phyloP scores from a whole-genome alignment of 2,797 vertebrate species.

The Hydrolagus colliei region DNA sequence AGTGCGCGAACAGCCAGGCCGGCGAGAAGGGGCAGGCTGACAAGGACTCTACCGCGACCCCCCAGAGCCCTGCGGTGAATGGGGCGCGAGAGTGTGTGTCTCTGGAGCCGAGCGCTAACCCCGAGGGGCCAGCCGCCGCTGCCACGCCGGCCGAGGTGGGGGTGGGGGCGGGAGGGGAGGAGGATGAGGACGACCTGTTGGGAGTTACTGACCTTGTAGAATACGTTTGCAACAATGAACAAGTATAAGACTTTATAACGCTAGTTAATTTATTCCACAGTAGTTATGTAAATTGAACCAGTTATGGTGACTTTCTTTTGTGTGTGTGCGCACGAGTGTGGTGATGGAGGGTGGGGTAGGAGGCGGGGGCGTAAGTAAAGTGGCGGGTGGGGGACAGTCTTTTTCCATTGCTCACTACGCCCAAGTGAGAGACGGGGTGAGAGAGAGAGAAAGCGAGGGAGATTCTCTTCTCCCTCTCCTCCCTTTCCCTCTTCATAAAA shows the following conservation, averaged over 20 bases:
- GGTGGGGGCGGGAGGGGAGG: conserved; percentile 64
- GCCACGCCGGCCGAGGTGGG: conserved; percentile 70
- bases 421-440: neutral
- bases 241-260: conserved; percentile 69
- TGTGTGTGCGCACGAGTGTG: neutral
- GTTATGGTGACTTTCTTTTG: conserved; percentile 19
- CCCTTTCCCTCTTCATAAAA: conserved; percentile 1
- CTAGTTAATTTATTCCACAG: conserved; percentile 74
- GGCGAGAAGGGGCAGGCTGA: conserved; percentile 61
- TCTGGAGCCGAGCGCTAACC: conserved; percentile 54
- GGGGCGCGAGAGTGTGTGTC: conserved; percentile 68
- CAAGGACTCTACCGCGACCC: conserved; percentile 56
- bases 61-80: conserved; percentile 51
- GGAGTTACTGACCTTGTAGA: conserved; percentile 89
- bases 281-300: conserved; percentile 47
- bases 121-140: conserved; percentile 38
- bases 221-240: conserved; percentile 89
- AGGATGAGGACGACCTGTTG: conserved; percentile 84
- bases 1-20: conserved; percentile 68
- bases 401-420: conserved; percentile 2
- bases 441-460: neutral
- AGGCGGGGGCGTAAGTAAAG: neutral
- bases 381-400: neutral
- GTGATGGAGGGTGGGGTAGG: neutral
- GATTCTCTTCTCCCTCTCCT: neutral